Evolutionary conservation across 2,888 invertebrate species (phyloP).

Genomic region (Conchocele bisecta): DNA sequence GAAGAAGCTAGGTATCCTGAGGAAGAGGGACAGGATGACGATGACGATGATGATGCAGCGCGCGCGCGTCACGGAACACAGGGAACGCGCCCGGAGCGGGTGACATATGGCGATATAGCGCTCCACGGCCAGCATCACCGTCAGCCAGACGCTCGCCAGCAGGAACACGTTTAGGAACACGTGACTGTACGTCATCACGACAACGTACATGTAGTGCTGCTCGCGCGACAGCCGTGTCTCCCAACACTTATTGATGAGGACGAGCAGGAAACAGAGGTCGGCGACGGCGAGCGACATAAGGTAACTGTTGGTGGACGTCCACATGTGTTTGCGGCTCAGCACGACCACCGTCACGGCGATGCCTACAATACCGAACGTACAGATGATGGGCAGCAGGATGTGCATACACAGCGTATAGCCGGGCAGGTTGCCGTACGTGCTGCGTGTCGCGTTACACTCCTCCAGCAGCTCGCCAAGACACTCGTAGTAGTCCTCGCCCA

Average conservation of each 20-base stretch:
- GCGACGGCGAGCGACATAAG: conserved; percentile 77
- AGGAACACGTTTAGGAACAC: conserved; percentile 68
- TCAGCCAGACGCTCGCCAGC: conserved; percentile 78
- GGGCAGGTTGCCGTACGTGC: no score
- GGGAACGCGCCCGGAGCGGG: conserved; percentile 74
- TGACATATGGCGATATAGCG: conserved; percentile 81
- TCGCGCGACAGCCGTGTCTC: conserved; percentile 35
- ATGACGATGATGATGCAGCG: conserved; percentile 71
- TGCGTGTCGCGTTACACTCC: no score
- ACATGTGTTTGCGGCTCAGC: conserved; percentile 79
- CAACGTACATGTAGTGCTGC: conserved; percentile 51
- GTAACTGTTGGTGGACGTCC: conserved; percentile 81
- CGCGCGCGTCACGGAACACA: conserved; percentile 76
- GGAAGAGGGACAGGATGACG: conserved; percentile 65
- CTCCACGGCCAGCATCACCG: conserved; percentile 80
- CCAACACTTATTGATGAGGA: conserved; percentile 63
- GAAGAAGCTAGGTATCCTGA: conserved; percentile 73
- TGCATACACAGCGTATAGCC: no score
- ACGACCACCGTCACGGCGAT: conserved; percentile 79
- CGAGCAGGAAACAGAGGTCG: conserved; percentile 76
- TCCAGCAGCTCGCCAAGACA: no score
- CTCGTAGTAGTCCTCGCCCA: no score
- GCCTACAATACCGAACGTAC: conserved; percentile 76
- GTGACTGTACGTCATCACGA: conserved; percentile 64
- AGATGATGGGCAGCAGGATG: conserved; percentile 70